Evolutionary conservation across 1,140 invertebrate species (phyloP), one percentile per base, ranked within the genome.

Genomic region (Pseudomyrmex pallidus): DNA sequence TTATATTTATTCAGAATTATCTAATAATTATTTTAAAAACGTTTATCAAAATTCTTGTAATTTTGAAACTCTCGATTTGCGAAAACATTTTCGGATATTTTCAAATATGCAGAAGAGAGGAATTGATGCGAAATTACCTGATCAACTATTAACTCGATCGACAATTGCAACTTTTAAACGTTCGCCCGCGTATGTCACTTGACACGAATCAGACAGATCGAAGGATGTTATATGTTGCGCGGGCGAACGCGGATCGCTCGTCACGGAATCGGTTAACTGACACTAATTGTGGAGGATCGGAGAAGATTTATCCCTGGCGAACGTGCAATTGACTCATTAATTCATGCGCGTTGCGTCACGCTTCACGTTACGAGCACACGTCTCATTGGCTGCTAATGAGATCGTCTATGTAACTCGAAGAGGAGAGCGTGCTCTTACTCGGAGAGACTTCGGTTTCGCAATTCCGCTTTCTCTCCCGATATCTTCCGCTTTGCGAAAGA

Each of bases 301-400:
- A 59, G 83, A 87, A 88, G 86, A 88, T 88, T 87, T 87, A 88
- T 88, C 84, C 73, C 44, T 56, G 73, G 46, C 76, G 46, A 72
- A 73, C 86, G 72, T 85, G 74, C 82, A 82, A 88, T 85, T 82
- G 87, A 88, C 87, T 88, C 83, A 88, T 88, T 87, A 87, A 88
- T 88, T 88, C 77, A 77, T 83, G 70, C 83, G 57, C 62, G 59
- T 88, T 88, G 83, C 85, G 70, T 88, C 87, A 82, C 48, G 72
- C 56, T 74, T 74, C 73, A 67, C 72, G 66, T 82, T 82, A 62
- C 70, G 78, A 44, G 73, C 85, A 63, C 48, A 78, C 85, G 85
- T 87, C 85, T 87, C 85, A 86, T 87, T 86, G 80, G 64, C 73
- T 70, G 59, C 73, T 86, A 86, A 87, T 87, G 86, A 78, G 85